These are phyloP conservation scores for Fregata magnificens DNA, from an alignment of 2,113 vertebrate species.

Conservation along the genomic window DNA sequence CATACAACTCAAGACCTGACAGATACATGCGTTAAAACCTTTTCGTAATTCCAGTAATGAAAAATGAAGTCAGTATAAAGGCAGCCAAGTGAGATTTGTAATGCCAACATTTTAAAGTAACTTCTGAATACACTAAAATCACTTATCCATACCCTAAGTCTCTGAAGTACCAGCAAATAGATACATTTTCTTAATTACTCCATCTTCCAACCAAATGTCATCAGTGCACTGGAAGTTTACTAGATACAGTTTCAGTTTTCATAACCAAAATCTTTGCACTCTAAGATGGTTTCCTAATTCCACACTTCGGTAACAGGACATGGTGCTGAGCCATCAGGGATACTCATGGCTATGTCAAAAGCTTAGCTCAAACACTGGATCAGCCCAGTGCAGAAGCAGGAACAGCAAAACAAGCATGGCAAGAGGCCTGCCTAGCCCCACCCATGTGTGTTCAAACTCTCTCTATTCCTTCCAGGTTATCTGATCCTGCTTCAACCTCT, in stretches of 20 bases:
- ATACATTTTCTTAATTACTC: neutral
- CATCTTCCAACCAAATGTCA: neutral
- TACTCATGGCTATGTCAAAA: neutral
- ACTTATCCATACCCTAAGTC: neutral
- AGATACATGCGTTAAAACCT: neutral
- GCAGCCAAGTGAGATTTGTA: conserved; percentile 2
- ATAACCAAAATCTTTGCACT: neutral
- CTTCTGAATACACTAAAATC: neutral
- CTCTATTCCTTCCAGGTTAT: neutral
- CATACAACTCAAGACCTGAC: neutral
- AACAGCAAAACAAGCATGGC: neutral
- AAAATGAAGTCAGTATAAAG: conserved; percentile 11
- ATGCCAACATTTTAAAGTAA: neutral
- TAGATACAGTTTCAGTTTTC: neutral
- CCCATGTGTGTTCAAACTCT: neutral
- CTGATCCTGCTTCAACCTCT: neutral
- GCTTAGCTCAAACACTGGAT: neutral
- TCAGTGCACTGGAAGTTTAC: neutral
- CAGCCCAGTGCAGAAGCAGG: neutral
- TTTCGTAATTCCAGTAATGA: conserved; percentile 17
- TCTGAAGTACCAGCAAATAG: neutral
- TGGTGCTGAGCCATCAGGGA: neutral
- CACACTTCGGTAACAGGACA: no score
- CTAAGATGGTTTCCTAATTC: neutral
- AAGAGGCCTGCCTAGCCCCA: neutral